phyloP scores from a whole-genome alignment of 1,140 invertebrate genomes.

The Apis dorsata region DNA sequence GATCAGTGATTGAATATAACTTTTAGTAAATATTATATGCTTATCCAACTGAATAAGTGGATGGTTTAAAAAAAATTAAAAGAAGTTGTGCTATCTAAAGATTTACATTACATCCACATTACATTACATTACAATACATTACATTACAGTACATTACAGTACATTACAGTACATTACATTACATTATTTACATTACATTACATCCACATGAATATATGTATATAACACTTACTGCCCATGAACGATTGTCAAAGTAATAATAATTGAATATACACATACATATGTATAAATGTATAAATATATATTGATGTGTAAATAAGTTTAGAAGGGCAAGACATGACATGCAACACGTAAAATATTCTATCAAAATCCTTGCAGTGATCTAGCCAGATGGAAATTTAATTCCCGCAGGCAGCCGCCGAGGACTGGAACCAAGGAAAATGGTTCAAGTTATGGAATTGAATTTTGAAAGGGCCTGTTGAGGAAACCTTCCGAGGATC shows the following conservation, averaged over 20 bases:
- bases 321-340: not conserved
- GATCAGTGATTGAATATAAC: not conserved
- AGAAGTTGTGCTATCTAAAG: not conserved
- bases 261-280: not conserved
- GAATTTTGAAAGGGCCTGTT: conserved; percentile 57
- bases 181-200: not conserved
- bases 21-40: not conserved
- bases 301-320: not conserved
- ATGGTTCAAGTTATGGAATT: conserved; percentile 51
- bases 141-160: no score
- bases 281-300: not conserved
- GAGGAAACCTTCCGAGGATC: not conserved
- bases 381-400: conserved; percentile 62
- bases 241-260: conserved; percentile 46
- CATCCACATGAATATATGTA: not conserved
- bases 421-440: conserved; percentile 39
- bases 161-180: no score
- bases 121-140: no score
- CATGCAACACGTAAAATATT: conserved; percentile 47
- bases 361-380: conserved; percentile 45
- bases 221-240: conserved; percentile 6
- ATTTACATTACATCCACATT: not conserved
- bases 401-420: conserved; percentile 55
- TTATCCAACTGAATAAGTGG: not conserved
- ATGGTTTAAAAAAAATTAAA: conserved; percentile 9